Percentiles rank a stretch among this genome's conserved stretches.
Conservation (phyloP, 2,888 invertebrate genomes). For the Andrena dorsata region DNA sequence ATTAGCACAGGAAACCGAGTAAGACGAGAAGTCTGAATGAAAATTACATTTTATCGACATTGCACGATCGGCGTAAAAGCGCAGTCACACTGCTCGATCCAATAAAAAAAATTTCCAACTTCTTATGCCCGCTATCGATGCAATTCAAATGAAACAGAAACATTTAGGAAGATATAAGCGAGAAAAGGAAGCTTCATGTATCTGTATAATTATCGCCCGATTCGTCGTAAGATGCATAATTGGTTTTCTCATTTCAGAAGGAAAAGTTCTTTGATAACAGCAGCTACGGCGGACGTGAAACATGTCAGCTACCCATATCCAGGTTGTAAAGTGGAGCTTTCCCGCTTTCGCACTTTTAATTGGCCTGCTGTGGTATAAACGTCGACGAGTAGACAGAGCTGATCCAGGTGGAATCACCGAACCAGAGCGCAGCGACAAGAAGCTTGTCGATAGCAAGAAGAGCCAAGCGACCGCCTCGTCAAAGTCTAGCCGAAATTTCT, state of each 20-base stretch:
- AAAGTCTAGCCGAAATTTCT: conserved; percentile 62
- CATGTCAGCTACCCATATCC: conserved; percentile 91
- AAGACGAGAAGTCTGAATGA: conserved; percentile 39
- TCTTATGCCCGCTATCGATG: neutral
- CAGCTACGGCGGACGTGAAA: conserved; percentile 90
- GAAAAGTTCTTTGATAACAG: conserved; percentile 85
- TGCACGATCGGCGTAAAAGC: conserved; percentile 12
- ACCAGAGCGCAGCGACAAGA: conserved; percentile 35
- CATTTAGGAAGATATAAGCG: neutral
- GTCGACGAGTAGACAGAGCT: conserved; percentile 91
- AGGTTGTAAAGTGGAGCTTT: conserved; percentile 91
- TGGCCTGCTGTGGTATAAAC: conserved; percentile 93
- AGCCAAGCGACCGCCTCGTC: conserved; percentile 42
- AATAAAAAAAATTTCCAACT: neutral
- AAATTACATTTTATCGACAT: conserved; percentile 54
- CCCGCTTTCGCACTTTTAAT: conserved; percentile 92
- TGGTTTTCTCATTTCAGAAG: conserved; percentile 47
- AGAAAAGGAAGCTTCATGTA: too few species aligned
- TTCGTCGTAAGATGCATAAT: neutral
- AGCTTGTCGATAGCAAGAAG: conserved; percentile 19
- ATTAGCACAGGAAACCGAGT: conserved; percentile 52
- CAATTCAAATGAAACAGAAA: neutral
- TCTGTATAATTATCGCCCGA: neutral
- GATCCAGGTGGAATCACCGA: conserved; percentile 88
- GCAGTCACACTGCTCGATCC: conserved; percentile 10